A percentile compares a stretch with the other conserved stretches of the same genome.
phyloP scores from a whole-genome alignment of 2,888 invertebrate genomes.

The Elmis aenea region DNA sequence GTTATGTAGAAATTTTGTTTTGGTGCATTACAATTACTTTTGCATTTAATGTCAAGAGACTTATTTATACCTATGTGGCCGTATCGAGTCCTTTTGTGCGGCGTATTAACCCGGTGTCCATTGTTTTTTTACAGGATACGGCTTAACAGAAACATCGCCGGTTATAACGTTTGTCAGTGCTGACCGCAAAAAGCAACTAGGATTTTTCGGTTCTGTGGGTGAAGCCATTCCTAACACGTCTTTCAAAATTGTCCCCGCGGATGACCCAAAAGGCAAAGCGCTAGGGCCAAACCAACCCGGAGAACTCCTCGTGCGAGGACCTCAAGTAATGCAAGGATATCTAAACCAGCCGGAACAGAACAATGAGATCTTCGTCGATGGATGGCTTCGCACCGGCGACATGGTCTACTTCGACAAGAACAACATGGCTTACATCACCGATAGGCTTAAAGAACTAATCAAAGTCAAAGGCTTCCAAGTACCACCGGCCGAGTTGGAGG shows the following conservation, averaged over 20 bases:
- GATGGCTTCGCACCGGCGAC: slow-evolving; percentile 76
- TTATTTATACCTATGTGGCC: no score
- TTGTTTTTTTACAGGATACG: slow-evolving; percentile 60
- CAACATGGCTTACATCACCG: slow-evolving; percentile 63
- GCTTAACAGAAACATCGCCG: slow-evolving; percentile 67
- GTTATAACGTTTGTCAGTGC: slow-evolving; percentile 12
- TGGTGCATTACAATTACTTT: no score
- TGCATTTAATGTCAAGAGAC: no score
- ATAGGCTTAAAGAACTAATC: slow-evolving; percentile 77
- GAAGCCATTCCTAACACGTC: slow-evolving; percentile 57
- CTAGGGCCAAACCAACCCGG: slow-evolving; percentile 52
- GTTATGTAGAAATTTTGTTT: no score
- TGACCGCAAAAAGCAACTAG: slow-evolving; percentile 9
- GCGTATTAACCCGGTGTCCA: no score
- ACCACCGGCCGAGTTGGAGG: slow-evolving; percentile 81
- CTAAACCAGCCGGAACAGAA: slow-evolving; percentile 70
- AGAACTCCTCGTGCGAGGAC: slow-evolving; percentile 70
- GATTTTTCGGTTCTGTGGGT: slow-evolving; percentile 49
- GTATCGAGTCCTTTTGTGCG: no score
- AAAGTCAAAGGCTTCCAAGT: slow-evolving; percentile 72
- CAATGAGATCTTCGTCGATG: slow-evolving; percentile 59
- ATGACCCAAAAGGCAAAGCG: slow-evolving; percentile 33
- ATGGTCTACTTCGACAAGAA: slow-evolving; percentile 54
- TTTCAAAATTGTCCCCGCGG: slow-evolving; percentile 56
- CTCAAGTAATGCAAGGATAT: slow-evolving; percentile 80